Base-by-base conservation (phyloP, 2,113 vertebrate genomes). In the Columba livia region DNA sequence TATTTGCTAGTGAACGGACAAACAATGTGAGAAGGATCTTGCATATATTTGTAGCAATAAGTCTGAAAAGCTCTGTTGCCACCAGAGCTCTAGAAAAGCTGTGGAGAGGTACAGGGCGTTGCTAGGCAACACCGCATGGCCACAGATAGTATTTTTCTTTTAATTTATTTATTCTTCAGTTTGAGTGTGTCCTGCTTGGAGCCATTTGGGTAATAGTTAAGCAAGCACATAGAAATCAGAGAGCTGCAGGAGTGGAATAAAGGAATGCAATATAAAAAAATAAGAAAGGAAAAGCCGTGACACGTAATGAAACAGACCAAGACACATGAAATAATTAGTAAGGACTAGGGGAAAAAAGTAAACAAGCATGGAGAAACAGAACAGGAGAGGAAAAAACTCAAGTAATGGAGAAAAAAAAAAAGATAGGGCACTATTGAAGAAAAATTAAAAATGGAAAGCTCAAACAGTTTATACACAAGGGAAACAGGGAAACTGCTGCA, bases 191-290 rank as follows among this genome's bases (percentile, higher is more conserved):
- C 91, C 93, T 97, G 85, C 88, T 94, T 97, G 90, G 70, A 93
- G 83, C 94, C 90, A 87, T 96, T 95, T 96, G 93, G 85, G 84
- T 96, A 95, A 92, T 96, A 95, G 91, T 93, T 95, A 97, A 93
- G 42, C 74, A 96, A 93, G 89, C 74, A 91, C 65, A 95, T 53
- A 89, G 72, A 95, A 95, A 88, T 86, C 80, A 70, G 88, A 93
- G 87, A 82, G 78, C 67, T 86, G 47, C 79, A 95, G 78, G 95
- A 94, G 60, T 57, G 61, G 69, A 96, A 88, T 65, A 90, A 83
- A 92, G 64, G 85, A 93, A 94, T 80, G 84, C 15, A 38, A 47
- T 87, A 57, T 42, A 42, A 90, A 86, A 94, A 58, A 83, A 42
- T 28, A 42, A 77, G n/a, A 54, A 88, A 66, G 24, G 51, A 85